Conservation (phyloP, 2,113 vertebrate genomes). For the Morphnarchus princeps region DNA sequence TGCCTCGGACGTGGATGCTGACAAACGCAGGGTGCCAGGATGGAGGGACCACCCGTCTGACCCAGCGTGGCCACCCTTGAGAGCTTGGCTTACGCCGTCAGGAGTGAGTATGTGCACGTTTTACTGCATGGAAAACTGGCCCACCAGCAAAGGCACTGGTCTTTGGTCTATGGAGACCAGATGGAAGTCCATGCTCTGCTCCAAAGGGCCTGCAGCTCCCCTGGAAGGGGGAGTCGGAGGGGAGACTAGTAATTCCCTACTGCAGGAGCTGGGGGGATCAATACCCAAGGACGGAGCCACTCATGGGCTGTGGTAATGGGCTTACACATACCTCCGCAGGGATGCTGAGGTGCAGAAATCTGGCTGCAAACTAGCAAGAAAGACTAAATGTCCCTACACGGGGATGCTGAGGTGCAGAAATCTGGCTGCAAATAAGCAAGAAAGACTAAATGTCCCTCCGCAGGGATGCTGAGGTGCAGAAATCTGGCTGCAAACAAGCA, state of each 20-base stretch:
- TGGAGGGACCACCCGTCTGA: background rate
- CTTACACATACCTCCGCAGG: background rate
- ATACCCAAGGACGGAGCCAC: background rate
- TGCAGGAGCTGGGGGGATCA: background rate
- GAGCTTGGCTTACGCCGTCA: background rate
- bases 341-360: too few species aligned
- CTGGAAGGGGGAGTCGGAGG: too few species aligned
- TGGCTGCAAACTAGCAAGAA: too few species aligned
- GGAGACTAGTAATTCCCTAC: background rate
- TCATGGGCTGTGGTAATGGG: background rate
- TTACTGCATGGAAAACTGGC: background rate
- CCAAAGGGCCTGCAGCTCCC: background rate
- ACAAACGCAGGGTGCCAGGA: background rate
- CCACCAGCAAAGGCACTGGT: background rate
- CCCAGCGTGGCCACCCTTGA: accelerated
- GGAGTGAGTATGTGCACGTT: background rate
- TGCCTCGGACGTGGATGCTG: background rate
- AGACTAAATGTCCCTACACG: too few species aligned
- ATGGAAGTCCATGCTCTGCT: background rate
- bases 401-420: too few species aligned
- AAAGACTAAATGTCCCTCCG: too few species aligned
- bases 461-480: background rate
- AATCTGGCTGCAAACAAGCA: too few species aligned
- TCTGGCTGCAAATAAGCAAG: too few species aligned
- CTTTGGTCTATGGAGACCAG: background rate